Percentiles rank a stretch among this genome's conserved stretches.
phyloP scores from a whole-genome alignment of 2,113 vertebrate genomes.

The Aleadryas rufinucha region DNA sequence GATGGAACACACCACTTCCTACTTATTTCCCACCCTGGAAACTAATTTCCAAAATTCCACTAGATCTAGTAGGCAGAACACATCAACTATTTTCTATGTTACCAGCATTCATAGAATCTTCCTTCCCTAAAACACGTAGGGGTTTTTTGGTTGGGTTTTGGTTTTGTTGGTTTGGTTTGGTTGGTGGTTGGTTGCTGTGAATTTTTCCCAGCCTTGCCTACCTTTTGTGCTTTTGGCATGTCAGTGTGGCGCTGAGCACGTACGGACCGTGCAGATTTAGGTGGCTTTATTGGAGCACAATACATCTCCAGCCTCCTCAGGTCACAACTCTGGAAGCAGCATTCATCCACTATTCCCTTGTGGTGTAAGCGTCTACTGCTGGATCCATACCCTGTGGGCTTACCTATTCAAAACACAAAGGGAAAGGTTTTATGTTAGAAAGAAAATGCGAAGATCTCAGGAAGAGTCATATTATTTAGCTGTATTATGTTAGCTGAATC shows the following conservation, averaged over 20 bases:
- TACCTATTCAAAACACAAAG: constrained; percentile 76
- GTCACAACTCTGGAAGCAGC: constrained; percentile 99
- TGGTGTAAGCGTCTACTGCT: constrained; percentile 86
- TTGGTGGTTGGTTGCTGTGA: not conserved
- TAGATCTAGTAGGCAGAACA: not conserved
- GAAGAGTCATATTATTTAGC: not conserved
- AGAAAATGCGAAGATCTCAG: not conserved
- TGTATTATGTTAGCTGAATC: not conserved
- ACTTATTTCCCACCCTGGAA: not conserved
- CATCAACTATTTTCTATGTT: not conserved
- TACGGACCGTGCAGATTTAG: constrained; percentile 87
- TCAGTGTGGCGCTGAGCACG: constrained; percentile 95
- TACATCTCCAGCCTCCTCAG: constrained; percentile 97
- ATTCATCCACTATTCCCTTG: constrained; percentile 96
- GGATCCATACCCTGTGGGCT: constrained; percentile 93
- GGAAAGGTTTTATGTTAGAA: constrained; percentile 10
- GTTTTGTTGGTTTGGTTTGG: not conserved
- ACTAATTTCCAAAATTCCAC: not conserved
- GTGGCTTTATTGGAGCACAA: constrained; percentile 90
- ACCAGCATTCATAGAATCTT: not conserved
- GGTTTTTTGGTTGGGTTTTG: not conserved
- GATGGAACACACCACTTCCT: not conserved
- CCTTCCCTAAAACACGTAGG: not conserved
- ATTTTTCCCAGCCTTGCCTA: constrained; percentile 37
- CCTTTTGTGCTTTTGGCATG: constrained; percentile 89